Conservation (phyloP, 2,797 vertebrate species). For the Trematomus bernacchii region DNA sequence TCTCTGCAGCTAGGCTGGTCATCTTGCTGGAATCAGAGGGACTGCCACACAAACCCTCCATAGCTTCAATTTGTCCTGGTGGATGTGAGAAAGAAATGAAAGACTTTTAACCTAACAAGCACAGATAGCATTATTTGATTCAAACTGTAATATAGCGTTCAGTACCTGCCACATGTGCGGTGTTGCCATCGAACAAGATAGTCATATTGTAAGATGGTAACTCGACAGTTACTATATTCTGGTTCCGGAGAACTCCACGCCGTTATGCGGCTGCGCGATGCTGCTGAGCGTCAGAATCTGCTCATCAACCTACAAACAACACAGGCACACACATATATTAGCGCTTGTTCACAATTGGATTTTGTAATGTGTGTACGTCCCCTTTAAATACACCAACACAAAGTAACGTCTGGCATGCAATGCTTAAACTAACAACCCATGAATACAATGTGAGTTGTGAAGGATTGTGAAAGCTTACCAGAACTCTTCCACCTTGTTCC, state of each 20-base stretch:
- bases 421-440: not conserved
- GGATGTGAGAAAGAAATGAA: too few relatives aligned
- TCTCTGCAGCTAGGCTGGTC: too few relatives aligned
- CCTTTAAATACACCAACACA: not conserved
- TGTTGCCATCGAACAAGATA: conserved; percentile 4
- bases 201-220: rapidly evolving
- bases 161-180: not conserved
- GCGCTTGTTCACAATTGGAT: not conserved
- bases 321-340: not conserved
- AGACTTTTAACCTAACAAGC: too few relatives aligned
- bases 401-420: not conserved
- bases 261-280: rapidly evolving
- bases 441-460: not conserved
- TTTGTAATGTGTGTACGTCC: not conserved
- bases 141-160: too few relatives aligned
- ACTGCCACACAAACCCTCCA: too few relatives aligned
- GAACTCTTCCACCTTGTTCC: conserved; percentile 4
- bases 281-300: rapidly evolving
- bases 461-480: not conserved
- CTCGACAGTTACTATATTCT: not conserved
- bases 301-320: not conserved
- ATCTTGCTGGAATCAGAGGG: too few relatives aligned
- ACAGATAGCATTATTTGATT: too few relatives aligned
- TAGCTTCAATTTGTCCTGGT: too few relatives aligned
- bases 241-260: not conserved